Evolutionary conservation across 1,140 invertebrate genomes (phyloP).

Genomic region (Helicoverpa armigera): DNA sequence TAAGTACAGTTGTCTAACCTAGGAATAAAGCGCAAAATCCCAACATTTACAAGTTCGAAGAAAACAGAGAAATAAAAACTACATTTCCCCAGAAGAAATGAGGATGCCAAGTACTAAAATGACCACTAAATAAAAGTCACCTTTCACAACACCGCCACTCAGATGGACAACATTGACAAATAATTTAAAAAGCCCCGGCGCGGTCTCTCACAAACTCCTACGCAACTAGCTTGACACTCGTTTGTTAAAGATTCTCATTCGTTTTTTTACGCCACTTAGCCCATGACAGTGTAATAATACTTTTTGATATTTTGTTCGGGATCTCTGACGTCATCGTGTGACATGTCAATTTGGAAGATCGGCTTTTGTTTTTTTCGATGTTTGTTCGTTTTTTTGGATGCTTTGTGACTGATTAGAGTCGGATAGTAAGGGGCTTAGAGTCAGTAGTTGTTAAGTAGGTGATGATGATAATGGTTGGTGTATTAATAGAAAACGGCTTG

Average conservation of each 20-base stretch:
- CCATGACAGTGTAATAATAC: slow-evolving; percentile 47
- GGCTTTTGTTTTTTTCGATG: not conserved
- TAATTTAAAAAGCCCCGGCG: slow-evolving; percentile 38
- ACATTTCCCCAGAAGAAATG: not conserved
- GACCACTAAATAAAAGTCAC: slow-evolving; percentile 17
- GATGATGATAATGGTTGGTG: not conserved
- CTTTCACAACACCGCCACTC: slow-evolving; percentile 39
- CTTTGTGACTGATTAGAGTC: not conserved
- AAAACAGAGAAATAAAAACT: no score
- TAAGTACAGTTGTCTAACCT: no score
- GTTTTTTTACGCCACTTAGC: slow-evolving; percentile 41
- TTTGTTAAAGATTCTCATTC: slow-evolving; percentile 41
- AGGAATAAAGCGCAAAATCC: no score
- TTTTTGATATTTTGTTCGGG: slow-evolving; percentile 34
- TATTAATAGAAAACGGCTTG: not conserved
- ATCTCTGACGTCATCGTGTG: slow-evolving; percentile 35
- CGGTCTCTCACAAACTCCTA: slow-evolving; percentile 37
- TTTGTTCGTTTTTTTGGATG: slow-evolving; percentile 33
- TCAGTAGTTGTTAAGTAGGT: not conserved
- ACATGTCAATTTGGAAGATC: slow-evolving; percentile 31
- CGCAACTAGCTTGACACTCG: slow-evolving; percentile 43
- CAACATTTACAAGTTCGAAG: not conserved
- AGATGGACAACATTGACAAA: slow-evolving; percentile 47
- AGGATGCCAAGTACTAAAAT: slow-evolving; percentile 1
- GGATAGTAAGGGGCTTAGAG: not conserved